Evolutionary conservation across 1,140 invertebrate genomes (phyloP).

Genomic region (Sipha flava): DNA sequence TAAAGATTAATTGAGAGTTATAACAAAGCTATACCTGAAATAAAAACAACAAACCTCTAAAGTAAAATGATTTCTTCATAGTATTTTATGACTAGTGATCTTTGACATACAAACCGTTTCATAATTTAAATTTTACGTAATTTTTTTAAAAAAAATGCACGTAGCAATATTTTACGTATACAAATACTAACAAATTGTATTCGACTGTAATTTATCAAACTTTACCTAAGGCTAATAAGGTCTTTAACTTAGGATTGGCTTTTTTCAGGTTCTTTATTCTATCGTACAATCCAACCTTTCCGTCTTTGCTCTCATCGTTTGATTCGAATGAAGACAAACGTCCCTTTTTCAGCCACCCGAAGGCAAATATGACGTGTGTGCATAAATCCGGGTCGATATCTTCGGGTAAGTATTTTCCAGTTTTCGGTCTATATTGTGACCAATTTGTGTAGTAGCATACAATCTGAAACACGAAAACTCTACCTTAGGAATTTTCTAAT

Average conservation of each 20-base stretch:
- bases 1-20: too few species aligned
- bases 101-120: background rate
- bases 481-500: background rate
- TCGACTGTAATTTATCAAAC: too few species aligned
- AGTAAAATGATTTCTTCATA: too few species aligned
- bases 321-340: slow-evolving; percentile 83
- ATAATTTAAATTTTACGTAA: background rate
- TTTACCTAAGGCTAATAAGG: slow-evolving; percentile 80
- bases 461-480: slow-evolving; percentile 49
- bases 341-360: slow-evolving; percentile 93
- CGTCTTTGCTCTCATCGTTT: slow-evolving; percentile 87
- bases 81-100: too few species aligned
- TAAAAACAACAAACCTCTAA: too few species aligned
- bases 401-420: slow-evolving; percentile 88
- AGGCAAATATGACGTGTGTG: slow-evolving; percentile 92
- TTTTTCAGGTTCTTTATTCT: slow-evolving; percentile 74
- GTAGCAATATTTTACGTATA: background rate
- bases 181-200: background rate
- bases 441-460: slow-evolving; percentile 97
- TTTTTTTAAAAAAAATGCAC: background rate
- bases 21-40: too few species aligned
- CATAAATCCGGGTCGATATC: slow-evolving; percentile 91
- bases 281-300: slow-evolving; percentile 81
- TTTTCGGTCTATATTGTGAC: slow-evolving; percentile 89
- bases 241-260: slow-evolving; percentile 80